Evolutionary conservation across 2,113 vertebrate genomes (phyloP), one percentile per base, ranked within the genome.

Genomic region (Gnathonemus echidnorhynchus): DNA sequence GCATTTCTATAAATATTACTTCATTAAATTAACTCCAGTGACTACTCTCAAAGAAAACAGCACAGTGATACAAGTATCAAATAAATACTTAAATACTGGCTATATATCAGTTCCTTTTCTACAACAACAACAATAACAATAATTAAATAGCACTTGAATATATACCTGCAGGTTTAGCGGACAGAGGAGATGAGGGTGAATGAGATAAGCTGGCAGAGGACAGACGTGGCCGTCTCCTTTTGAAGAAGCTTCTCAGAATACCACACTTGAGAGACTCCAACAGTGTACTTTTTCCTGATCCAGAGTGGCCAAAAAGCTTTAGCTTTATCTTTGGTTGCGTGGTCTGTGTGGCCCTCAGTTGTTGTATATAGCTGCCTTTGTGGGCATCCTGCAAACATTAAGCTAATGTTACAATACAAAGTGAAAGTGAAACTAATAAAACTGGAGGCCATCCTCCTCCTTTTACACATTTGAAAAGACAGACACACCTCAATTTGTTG

Each of bases 241-340:
- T 95, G 95, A 99, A 99, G 93, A 99, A 98, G 93, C 98, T 98
- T 91, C 98, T 94, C 89, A 99, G 94, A 90, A 99, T 97, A 74
- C 98, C 98, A 0, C 98, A 99, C 87, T 98, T 99, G 84, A 99
- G 96, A 19, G 98, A 99, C 90, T 99, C 98, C 88, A 99, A 96
- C 0, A 99, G 95, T 0, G 97, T 96, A 88, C 97, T 99, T 91
- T 99, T 99, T 35, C 98, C 98, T 0, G 97, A 90, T 0, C 97
- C 97, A 0, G 97, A 96, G 90, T 98, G 96, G 52, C 98, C 98
- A 2, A 99, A 98, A 88, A 99, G 93, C 93, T 99, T 99, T 49
- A 99, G 95, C 91, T 99, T 99, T 93, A 99, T 97, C 48, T 97
- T 93, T 0, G 97, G 96, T 91, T 99, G 98, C 0, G 95, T 94